Percentiles rank a stretch among this genome's conserved stretches.
Conservation (phyloP, 2,797 vertebrate species). For the Dipus sagitta region DNA sequence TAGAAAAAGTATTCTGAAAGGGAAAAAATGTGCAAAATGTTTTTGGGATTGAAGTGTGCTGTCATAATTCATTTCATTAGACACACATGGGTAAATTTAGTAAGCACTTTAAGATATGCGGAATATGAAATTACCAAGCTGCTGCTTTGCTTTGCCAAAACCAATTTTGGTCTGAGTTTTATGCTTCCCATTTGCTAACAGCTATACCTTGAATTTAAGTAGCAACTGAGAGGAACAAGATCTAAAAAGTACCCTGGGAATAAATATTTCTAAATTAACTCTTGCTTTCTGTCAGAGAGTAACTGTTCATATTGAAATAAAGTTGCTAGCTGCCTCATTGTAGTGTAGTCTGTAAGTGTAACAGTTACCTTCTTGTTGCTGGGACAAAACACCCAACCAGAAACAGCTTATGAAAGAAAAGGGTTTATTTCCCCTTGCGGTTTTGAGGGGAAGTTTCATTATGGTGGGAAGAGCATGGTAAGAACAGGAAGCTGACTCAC, state of each 20-base stretch:
- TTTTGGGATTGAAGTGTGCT: slow-evolving; percentile 6
- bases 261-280: neutral
- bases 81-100: slow-evolving; percentile 4
- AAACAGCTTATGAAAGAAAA: no score
- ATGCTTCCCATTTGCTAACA: neutral
- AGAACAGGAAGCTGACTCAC: no score
- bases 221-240: neutral
- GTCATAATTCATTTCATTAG: slow-evolving; percentile 47
- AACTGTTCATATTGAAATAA: neutral
- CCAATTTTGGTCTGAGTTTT: neutral
- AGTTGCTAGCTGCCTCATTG: neutral
- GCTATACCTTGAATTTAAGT: neutral
- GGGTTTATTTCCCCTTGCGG: no score
- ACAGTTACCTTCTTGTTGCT: no score
- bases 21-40: neutral
- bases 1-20: slow-evolving; percentile 34
- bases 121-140: slow-evolving; percentile 38
- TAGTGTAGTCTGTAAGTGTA: neutral
- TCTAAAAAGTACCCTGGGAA: neutral
- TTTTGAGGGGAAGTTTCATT: no score
- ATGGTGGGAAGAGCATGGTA: no score
- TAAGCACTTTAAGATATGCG: slow-evolving; percentile 55
- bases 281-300: neutral
- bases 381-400: no score
- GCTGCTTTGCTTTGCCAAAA: neutral